Percentiles rank a stretch among this genome's conserved stretches.
Evolutionary conservation across 2,113 vertebrate genomes (phyloP).

Genomic region (Chionomys nivalis): DNA sequence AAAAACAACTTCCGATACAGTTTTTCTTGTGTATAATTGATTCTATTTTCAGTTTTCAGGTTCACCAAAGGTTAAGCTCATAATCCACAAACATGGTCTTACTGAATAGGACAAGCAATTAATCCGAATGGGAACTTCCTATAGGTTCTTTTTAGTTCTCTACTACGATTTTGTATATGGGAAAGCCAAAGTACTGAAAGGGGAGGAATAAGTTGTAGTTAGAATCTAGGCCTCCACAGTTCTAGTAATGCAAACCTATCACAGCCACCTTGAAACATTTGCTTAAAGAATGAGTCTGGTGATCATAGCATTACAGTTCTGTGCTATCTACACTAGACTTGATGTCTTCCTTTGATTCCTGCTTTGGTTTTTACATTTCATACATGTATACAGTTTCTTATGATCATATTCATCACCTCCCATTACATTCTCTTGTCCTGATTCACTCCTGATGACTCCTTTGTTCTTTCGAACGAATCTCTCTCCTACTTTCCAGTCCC

Average conservation of each 20-base stretch:
- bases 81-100: not conserved
- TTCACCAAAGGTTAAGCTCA: conserved; percentile 32
- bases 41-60: conserved; percentile 59
- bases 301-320: not conserved
- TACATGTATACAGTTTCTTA: not conserved
- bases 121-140: not conserved
- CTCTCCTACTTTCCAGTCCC: not conserved
- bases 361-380: not conserved
- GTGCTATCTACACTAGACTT: not conserved
- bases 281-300: not conserved
- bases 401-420: too few relatives aligned
- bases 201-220: not conserved
- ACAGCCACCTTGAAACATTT: not conserved
- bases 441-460: not conserved
- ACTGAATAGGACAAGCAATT: not conserved
- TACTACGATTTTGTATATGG: not conserved
- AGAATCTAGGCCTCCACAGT: not conserved
- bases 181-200: too few relatives aligned
- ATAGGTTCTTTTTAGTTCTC: not conserved
- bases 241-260: not conserved
- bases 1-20: conserved; percentile 62
- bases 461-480: not conserved
- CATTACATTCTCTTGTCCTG: not conserved
- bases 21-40: conserved; percentile 6
- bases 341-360: not conserved